Percentiles rank a stretch among this genome's conserved stretches.
Conservation (phyloP, 2,888 invertebrate genomes). For the Cremastinae sp. region DNA sequence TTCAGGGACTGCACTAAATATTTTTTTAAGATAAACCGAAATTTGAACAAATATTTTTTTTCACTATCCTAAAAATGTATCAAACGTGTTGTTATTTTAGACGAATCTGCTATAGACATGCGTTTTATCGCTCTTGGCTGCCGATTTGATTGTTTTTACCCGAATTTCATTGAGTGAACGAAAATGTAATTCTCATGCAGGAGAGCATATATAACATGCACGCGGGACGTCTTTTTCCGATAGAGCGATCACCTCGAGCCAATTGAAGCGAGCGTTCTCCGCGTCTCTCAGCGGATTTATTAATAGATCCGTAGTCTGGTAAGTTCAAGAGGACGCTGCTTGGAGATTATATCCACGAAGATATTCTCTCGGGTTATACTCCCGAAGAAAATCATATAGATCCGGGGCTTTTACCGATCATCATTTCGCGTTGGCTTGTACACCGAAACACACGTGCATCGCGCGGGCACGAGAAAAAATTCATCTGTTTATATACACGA, state of each 20-base stretch:
- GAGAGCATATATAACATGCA: no score
- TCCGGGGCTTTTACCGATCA: conserved; percentile 40
- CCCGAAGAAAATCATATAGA: conserved; percentile 31
- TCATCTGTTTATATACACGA: not conserved
- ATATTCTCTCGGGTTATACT: conserved; percentile 22
- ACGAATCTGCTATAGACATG: no score
- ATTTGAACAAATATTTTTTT: no score
- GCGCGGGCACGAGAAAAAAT: not conserved
- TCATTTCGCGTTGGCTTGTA: conserved; percentile 40
- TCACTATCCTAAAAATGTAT: no score
- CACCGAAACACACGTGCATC: not conserved
- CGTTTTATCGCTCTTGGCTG: no score
- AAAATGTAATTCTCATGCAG: conserved; percentile 12
- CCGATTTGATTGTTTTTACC: no score
- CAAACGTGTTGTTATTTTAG: no score
- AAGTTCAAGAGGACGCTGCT: conserved; percentile 22
- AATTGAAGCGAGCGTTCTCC: conserved; percentile 5
- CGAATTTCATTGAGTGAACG: conserved; percentile 7
- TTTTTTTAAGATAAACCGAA: no score
- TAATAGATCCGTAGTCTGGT: conserved; percentile 28
- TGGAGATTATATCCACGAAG: conserved; percentile 24
- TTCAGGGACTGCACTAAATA: no score
- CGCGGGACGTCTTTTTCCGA: conserved; percentile 2
- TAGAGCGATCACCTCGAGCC: conserved; percentile 19
- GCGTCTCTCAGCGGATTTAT: conserved; percentile 35